These are phyloP conservation scores for Drosophila asahinai DNA, from an alignment of 1,140 invertebrate species.

Conservation along the genomic window DNA sequence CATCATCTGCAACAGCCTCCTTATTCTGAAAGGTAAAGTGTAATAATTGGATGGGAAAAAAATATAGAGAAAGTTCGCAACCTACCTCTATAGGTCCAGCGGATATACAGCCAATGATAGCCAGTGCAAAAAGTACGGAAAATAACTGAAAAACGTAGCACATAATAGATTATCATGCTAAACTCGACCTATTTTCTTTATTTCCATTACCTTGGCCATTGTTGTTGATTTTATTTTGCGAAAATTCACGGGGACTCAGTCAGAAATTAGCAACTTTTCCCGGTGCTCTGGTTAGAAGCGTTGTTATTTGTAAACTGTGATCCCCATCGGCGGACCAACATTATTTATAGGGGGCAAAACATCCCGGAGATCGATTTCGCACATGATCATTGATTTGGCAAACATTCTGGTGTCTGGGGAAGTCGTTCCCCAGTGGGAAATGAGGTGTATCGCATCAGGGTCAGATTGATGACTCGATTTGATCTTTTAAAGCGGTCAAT, in stretches of 20 bases:
- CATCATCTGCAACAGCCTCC: constrained; percentile 10
- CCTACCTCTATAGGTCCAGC: constrained; percentile 35
- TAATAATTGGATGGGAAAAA: too few species aligned
- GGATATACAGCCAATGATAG: constrained; percentile 9
- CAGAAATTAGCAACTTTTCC: constrained; percentile 64
- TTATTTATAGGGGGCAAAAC: constrained; percentile 65
- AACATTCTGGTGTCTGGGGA: constrained; percentile 59
- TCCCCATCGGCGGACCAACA: constrained; percentile 30
- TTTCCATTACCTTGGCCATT: constrained; percentile 60
- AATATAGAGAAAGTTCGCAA: not conserved
- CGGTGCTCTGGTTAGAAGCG: constrained; percentile 42
- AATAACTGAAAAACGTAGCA: constrained; percentile 28
- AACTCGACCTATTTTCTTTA: constrained; percentile 5
- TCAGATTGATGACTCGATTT: constrained; percentile 26
- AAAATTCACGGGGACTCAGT: constrained; percentile 42
- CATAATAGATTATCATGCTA: constrained; percentile 3
- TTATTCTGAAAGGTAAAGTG: not conserved
- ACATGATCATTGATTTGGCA: constrained; percentile 74
- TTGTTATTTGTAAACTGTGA: constrained; percentile 62
- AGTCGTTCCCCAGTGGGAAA: constrained; percentile 59
- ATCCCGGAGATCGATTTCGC: constrained; percentile 65
- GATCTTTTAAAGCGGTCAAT: constrained; percentile 1
- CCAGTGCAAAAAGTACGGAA: constrained; percentile 24
- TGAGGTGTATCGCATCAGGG: constrained; percentile 37
- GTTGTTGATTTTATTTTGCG: constrained; percentile 55